These are phyloP conservation scores for Meta bourneti DNA, from an alignment of 2,888 invertebrate species.

Conservation along the genomic window DNA sequence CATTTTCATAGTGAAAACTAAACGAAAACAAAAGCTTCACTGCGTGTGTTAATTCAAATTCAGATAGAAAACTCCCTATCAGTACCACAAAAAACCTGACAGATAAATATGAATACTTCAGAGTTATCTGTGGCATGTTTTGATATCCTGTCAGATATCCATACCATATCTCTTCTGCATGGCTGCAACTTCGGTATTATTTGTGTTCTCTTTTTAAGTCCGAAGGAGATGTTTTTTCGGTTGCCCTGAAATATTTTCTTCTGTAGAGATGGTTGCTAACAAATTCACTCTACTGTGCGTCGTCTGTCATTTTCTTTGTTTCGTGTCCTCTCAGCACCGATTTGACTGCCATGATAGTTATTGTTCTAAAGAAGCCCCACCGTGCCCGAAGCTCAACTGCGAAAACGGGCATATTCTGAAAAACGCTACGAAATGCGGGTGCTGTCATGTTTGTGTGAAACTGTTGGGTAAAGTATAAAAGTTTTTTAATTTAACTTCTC, in stretches of 20 bases:
- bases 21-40: conserved; percentile 1
- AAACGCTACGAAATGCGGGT: conserved; percentile 78
- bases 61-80: background rate
- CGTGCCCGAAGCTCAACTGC: conserved; percentile 57
- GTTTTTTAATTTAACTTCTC: background rate
- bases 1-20: background rate
- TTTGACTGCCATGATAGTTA: conserved; percentile 36
- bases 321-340: conserved; percentile 33
- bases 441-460: conserved; percentile 78
- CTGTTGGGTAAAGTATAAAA: conserved; percentile 65
- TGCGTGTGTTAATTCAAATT: conserved; percentile 5
- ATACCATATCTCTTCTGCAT: conserved; percentile 6
- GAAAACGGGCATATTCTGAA: conserved; percentile 33
- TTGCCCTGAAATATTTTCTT: background rate
- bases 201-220: background rate
- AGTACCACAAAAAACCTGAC: background rate
- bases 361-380: conserved; percentile 9
- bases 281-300: background rate
- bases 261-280: background rate
- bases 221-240: background rate
- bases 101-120: conserved; percentile 27
- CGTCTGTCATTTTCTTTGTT: background rate
- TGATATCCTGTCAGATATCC: conserved; percentile 43
- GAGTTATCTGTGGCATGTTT: conserved; percentile 50
- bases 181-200: background rate